Conservation (phyloP, 1,140 invertebrate species). For the Mycetomoellerius zeteki region DNA sequence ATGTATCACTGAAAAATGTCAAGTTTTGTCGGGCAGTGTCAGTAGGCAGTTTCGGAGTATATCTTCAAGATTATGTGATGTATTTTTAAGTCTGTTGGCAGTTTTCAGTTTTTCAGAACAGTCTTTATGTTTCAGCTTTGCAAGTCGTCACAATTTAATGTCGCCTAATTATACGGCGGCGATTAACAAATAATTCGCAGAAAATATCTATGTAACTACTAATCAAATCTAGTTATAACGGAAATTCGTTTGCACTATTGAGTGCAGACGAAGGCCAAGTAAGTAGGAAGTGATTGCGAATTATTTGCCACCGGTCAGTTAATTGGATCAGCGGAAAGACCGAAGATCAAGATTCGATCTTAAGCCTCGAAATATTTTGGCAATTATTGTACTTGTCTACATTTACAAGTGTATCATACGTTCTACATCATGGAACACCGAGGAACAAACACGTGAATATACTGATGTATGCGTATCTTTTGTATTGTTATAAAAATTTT, state of each 20-base stretch:
- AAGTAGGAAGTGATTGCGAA: slow-evolving; percentile 25
- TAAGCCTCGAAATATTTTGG: slow-evolving; percentile 71
- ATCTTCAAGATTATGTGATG: slow-evolving; percentile 5
- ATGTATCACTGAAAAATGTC: not conserved
- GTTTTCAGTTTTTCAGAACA: slow-evolving; percentile 32
- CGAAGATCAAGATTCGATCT: slow-evolving; percentile 64
- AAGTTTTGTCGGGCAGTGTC: slow-evolving; percentile 14
- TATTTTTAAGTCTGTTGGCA: slow-evolving; percentile 21
- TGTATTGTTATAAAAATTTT: not conserved
- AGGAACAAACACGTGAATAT: slow-evolving; percentile 39
- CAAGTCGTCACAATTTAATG: slow-evolving; percentile 36
- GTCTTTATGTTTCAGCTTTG: slow-evolving; percentile 14
- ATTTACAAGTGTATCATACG: slow-evolving; percentile 73
- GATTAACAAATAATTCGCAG: slow-evolving; percentile 28
- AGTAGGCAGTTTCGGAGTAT: slow-evolving; percentile 19
- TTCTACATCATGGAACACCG: slow-evolving; percentile 51
- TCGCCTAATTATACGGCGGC: not conserved
- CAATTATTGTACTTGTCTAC: slow-evolving; percentile 78
- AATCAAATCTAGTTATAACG: slow-evolving; percentile 16
- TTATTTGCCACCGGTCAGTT: slow-evolving; percentile 33
- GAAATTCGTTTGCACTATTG: slow-evolving; percentile 25
- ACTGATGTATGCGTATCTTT: not conserved
- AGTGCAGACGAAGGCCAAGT: slow-evolving; percentile 17
- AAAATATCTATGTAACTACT: slow-evolving; percentile 14
- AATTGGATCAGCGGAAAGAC: slow-evolving; percentile 37